phyloP scores from a whole-genome alignment of 2,888 invertebrate species.

The Sminthurinus aureus region DNA sequence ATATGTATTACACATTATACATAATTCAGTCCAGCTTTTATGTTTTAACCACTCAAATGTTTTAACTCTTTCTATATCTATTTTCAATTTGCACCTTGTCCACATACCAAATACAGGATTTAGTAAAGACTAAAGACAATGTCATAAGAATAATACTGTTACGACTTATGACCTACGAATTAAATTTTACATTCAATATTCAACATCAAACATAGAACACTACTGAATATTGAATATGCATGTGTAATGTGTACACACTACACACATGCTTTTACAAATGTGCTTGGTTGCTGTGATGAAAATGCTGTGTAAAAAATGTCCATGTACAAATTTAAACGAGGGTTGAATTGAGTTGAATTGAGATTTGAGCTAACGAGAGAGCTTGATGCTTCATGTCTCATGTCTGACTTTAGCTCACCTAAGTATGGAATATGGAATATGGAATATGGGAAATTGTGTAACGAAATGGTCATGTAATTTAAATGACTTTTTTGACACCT shows the following conservation, averaged over 20 bases:
- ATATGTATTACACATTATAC: background rate
- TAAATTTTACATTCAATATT: background rate
- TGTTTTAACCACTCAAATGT: background rate
- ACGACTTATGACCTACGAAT: background rate
- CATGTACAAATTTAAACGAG: background rate
- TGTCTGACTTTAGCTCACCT: too few species aligned
- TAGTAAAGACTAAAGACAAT: background rate
- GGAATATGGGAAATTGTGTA: background rate
- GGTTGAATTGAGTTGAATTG: background rate
- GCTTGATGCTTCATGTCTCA: background rate
- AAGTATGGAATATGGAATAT: background rate
- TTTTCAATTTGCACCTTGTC: background rate
- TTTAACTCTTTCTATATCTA: background rate
- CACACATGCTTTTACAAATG: background rate
- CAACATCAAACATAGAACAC: too few species aligned
- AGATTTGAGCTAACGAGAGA: background rate
- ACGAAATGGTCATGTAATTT: slow-evolving; percentile 4
- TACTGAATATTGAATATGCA: too few species aligned
- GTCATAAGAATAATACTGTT: background rate
- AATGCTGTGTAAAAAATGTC: background rate
- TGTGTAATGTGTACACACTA: too few species aligned
- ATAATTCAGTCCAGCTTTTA: too few species aligned
- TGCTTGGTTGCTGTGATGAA: background rate
- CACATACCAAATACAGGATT: background rate
- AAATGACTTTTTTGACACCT: slow-evolving; percentile 9